Base-by-base conservation (phyloP, 2,113 vertebrate species). In the Cepphus grylle region DNA sequence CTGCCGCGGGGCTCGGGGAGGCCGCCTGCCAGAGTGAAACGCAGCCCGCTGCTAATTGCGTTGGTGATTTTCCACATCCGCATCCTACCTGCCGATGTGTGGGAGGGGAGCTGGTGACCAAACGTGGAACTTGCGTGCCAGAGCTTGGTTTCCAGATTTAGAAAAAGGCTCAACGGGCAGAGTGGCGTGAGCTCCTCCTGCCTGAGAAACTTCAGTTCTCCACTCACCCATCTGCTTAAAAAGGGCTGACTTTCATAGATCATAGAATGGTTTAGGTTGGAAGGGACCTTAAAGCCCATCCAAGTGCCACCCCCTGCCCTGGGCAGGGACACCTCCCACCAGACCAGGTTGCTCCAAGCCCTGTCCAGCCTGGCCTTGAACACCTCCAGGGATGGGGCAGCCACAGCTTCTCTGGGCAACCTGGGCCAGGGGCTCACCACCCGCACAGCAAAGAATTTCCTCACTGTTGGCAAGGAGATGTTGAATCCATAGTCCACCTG, bases 11-110 rank as follows among this genome's bases (percentile, higher is more conserved):
- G 36, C 29, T 52, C 6, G 1, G 47, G 7, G 15, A 53, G 21
- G 32, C 49, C 8, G 18, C 43, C 21, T 12, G 50, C 32, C 5
- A 1, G 42, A 66, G 18, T 0, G 3, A 34, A 71, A 42, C 30
- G 1, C 81, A 16, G 70, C n/a, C 30, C 0, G 27, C 61, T 79
- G 91, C 71, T 40, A 42, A 80, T 11, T 6, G 62, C 6, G 19
- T 11, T 3, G 3, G 77, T 43, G 96, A 82, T 55, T 96, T 19
- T 73, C 93, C 93, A 88, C 92, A 88, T 86, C 92, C 76, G 27
- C 67, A 42, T 30, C 90, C 95, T 72, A 70, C 90, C 81, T 38
- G 86, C 67, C 49, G 1, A 0, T 3, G 4, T 6, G 53, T 83
- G 92, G 92, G 66, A 61, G 73, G 53, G 27, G 30, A 80, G 45